A percentile compares a stretch with the other conserved stretches of the same genome.
Conservation (phyloP, 1,140 invertebrate genomes). For the Drosophila triauraria region DNA sequence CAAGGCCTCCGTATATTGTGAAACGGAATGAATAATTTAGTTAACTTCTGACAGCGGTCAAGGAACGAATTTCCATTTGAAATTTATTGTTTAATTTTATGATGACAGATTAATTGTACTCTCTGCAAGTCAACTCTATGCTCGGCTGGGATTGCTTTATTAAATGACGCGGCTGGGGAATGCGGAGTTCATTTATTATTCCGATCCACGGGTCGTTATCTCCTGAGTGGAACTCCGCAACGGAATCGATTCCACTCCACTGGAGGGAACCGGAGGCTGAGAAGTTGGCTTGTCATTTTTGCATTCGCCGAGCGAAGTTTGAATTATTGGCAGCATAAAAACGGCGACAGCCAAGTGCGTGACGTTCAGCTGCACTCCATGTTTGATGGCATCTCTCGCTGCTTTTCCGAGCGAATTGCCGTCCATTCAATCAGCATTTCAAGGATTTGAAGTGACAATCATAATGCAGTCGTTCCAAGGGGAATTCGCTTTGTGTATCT, state of each 20-base stretch:
- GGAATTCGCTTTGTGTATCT: constrained; percentile 57
- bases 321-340: constrained; percentile 81
- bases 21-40: constrained; percentile 52
- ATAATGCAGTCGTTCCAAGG: constrained; percentile 72
- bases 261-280: constrained; percentile 9
- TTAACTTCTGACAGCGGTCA: constrained; percentile 68
- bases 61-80: constrained; percentile 35
- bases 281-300: constrained; percentile 65
- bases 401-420: constrained; percentile 71
- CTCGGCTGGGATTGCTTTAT: constrained; percentile 26
- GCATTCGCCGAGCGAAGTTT: constrained; percentile 62
- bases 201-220: constrained; percentile 31
- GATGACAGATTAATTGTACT: constrained; percentile 72
- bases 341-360: constrained; percentile 75
- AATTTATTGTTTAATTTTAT: constrained; percentile 68
- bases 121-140: constrained; percentile 19
- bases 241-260: constrained; percentile 63
- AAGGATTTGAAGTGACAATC: constrained; percentile 78
- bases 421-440: constrained; percentile 80
- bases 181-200: constrained; percentile 55
- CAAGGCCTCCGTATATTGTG: neutral
- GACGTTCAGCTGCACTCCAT: constrained; percentile 56
- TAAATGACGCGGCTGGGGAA: constrained; percentile 50
- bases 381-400: constrained; percentile 36
- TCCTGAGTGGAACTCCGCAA: constrained; percentile 36